A percentile compares a stretch with the other conserved stretches of the same genome.
Conservation (phyloP, 2,797 vertebrate genomes). For the Pogoniulus pusillus region DNA sequence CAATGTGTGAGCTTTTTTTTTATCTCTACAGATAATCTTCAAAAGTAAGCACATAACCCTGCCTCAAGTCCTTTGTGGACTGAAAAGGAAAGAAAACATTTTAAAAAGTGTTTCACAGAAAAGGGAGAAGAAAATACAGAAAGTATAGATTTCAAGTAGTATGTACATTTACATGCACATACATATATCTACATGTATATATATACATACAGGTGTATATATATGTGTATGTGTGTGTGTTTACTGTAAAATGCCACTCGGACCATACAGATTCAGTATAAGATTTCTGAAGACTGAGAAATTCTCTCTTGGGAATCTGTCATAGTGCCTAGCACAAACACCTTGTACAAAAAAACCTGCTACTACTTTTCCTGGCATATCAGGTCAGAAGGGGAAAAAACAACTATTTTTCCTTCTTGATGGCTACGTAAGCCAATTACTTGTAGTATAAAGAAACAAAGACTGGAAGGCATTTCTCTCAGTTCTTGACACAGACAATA, state of each 20-base stretch:
- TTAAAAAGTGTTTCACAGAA: constrained; percentile 10
- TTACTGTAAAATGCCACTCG: neutral
- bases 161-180: neutral
- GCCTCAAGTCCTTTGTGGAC: constrained; percentile 28
- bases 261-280: neutral
- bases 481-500: neutral
- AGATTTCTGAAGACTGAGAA: neutral
- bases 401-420: neutral
- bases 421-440: neutral
- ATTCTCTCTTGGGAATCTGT: neutral
- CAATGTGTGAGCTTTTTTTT: neutral
- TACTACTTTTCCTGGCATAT: neutral
- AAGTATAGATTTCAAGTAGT: neutral
- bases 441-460: neutral
- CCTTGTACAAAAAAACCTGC: neutral
- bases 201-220: neutral
- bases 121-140: constrained; percentile 12
- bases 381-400: neutral
- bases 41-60: neutral
- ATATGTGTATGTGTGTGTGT: neutral
- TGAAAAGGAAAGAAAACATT: constrained; percentile 12
- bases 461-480: neutral
- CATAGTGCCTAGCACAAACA: neutral
- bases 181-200: fast-evolving
- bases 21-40: constrained; percentile 37